phyloP scores from a whole-genome alignment of 2,797 vertebrate genomes.

The Diceros bicornis region DNA sequence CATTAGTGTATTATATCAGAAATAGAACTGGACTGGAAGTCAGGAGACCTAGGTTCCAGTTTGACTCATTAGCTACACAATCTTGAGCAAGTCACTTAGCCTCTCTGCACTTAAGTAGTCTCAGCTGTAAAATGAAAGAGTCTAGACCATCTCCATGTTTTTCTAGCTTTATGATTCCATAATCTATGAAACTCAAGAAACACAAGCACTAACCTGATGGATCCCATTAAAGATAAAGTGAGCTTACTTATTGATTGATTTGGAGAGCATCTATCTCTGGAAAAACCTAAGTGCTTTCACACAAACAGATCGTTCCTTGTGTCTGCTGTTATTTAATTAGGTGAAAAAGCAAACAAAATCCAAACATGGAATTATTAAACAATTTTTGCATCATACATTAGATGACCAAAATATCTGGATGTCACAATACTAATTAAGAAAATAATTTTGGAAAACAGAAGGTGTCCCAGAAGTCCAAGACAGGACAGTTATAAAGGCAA shows the following conservation, averaged over 20 bases:
- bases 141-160: constrained; percentile 47
- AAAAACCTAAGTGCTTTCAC: constrained; percentile 68
- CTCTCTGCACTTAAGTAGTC: background rate
- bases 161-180: constrained; percentile 59
- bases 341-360: constrained; percentile 65
- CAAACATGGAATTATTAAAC: background rate
- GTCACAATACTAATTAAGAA: constrained; percentile 21
- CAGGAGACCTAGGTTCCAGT: constrained; percentile 14
- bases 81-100: constrained; percentile 54
- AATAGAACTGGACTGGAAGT: background rate
- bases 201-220: constrained; percentile 64
- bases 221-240: constrained; percentile 63
- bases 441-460: constrained; percentile 18
- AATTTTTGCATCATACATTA: constrained; percentile 40
- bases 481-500: constrained; percentile 9
- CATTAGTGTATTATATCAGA: constrained; percentile 34
- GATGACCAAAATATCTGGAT: background rate
- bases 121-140: constrained; percentile 23
- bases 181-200: constrained; percentile 70
- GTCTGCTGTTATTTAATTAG: constrained; percentile 46
- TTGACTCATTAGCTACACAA: background rate
- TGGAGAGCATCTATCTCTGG: constrained; percentile 56
- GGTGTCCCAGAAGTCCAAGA: background rate
- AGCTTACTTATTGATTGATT: constrained; percentile 41
- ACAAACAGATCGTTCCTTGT: constrained; percentile 4